These are phyloP conservation scores for Augiades crinisus DNA, from an alignment of 2,888 invertebrate genomes.

Conservation along the genomic window DNA sequence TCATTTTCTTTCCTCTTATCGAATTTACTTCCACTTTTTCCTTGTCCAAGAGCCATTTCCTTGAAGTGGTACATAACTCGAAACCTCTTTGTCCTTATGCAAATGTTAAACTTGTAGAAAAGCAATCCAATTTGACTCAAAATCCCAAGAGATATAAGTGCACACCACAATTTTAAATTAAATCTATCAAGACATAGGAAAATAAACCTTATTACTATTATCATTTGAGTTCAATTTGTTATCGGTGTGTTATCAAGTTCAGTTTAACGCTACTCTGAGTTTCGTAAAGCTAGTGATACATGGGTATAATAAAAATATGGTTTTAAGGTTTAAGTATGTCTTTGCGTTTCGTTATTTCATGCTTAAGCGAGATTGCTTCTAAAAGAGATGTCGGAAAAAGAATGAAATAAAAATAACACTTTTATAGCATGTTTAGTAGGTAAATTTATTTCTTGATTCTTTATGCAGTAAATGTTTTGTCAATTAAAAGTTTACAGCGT, in stretches of 20 bases:
- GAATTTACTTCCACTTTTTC: slow-evolving; percentile 25
- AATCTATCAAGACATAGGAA: slow-evolving; percentile 36
- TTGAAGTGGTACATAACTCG: slow-evolving; percentile 20
- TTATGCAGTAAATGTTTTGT: too few species aligned
- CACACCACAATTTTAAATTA: slow-evolving; percentile 67
- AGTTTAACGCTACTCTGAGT: slow-evolving; percentile 29
- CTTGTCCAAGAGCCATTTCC: slow-evolving; percentile 23
- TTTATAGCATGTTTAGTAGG: too few species aligned
- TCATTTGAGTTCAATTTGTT: slow-evolving; percentile 4
- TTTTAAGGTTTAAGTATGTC: slow-evolving; percentile 23
- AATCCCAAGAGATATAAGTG: slow-evolving; percentile 60
- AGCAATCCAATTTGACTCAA: slow-evolving; percentile 70
- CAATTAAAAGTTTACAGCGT: too few species aligned
- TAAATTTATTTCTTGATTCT: too few species aligned
- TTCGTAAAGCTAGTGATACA: slow-evolving; percentile 30
- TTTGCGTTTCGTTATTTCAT: slow-evolving; percentile 24
- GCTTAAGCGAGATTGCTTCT: slow-evolving; percentile 3
- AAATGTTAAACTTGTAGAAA: slow-evolving; percentile 67
- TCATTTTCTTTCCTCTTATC: slow-evolving; percentile 14
- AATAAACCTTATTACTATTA: slow-evolving; percentile 27
- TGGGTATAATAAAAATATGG: slow-evolving; percentile 29
- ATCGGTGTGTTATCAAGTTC: slow-evolving; percentile 21
- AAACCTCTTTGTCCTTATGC: slow-evolving; percentile 54
- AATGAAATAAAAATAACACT: not conserved
- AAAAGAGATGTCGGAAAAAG: not conserved